A percentile compares a stretch with the other conserved stretches of the same genome.
These are phyloP conservation scores for Scrobipalpa atriplicella DNA, from an alignment of 2,888 invertebrate species.

Conservation along the genomic window DNA sequence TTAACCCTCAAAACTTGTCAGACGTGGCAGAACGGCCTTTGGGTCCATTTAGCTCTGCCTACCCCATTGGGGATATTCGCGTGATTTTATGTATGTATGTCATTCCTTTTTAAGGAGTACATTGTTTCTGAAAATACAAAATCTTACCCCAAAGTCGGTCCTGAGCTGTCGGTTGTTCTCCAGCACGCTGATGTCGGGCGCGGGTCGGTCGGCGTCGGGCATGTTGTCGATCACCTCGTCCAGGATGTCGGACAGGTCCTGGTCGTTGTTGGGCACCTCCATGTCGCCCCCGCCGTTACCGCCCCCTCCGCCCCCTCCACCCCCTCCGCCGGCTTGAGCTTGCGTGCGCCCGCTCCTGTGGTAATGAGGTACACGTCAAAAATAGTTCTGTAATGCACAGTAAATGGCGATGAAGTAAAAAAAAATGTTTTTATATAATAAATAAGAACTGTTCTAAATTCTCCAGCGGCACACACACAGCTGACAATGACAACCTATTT, in stretches of 20 bases:
- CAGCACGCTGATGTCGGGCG: conserved; percentile 54
- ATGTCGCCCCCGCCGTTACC: conserved; percentile 64
- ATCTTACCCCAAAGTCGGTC: conserved; percentile 45
- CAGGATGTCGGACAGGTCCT: conserved; percentile 90
- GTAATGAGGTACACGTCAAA: background rate
- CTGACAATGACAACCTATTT: too few relatives aligned
- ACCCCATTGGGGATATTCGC: too few relatives aligned
- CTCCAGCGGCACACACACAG: too few relatives aligned
- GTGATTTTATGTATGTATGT: too few relatives aligned
- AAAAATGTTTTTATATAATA: too few relatives aligned
- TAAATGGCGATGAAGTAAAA: too few relatives aligned
- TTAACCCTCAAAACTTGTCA: too few relatives aligned
- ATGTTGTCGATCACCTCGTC: conserved; percentile 93
- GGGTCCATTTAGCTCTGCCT: too few relatives aligned
- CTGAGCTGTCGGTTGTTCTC: conserved; percentile 45
- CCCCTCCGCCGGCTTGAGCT: conserved; percentile 41
- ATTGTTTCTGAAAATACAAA: background rate
- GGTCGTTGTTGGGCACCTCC: conserved; percentile 82
- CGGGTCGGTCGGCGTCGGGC: conserved; percentile 82
- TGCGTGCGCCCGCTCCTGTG: background rate
- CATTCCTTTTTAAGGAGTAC: too few relatives aligned
- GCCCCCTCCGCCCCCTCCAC: conserved; percentile 40
- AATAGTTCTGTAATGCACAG: too few relatives aligned
- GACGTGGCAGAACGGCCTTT: too few relatives aligned
- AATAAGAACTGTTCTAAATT: too few relatives aligned